Evolutionary conservation across 2,888 invertebrate genomes (phyloP).

Genomic region (Blomia tropicalis): DNA sequence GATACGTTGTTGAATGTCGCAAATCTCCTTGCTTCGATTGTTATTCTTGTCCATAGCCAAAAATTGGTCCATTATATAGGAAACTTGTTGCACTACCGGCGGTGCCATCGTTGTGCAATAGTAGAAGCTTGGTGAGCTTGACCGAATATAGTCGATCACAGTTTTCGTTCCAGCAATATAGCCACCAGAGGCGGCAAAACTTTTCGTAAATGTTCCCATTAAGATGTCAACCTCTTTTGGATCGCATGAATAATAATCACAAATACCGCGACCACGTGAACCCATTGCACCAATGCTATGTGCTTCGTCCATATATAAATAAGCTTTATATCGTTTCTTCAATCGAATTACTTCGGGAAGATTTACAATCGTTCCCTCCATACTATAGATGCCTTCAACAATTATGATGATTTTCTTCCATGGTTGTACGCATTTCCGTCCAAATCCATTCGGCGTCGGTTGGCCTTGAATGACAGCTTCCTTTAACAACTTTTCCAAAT

Average conservation of each 20-base stretch:
- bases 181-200: conserved; percentile 42
- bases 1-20: conserved; percentile 39
- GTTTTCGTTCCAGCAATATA: conserved; percentile 44
- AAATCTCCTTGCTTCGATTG: background rate
- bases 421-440: conserved; percentile 7
- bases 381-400: conserved; percentile 41
- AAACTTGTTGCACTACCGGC: conserved; percentile 76
- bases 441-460: background rate
- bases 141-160: conserved; percentile 38
- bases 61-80: conserved; percentile 67
- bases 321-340: conserved; percentile 42
- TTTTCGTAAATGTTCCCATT: conserved; percentile 45
- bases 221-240: conserved; percentile 40
- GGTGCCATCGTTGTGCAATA: conserved; percentile 78
- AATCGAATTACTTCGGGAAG: conserved; percentile 39
- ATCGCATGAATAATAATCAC: conserved; percentile 41
- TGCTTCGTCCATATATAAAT: conserved; percentile 42
- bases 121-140: conserved; percentile 49
- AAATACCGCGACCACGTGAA: conserved; percentile 39
- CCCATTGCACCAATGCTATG: conserved; percentile 43
- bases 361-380: conserved; percentile 42
- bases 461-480: conserved; percentile 22
- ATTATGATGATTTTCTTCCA: conserved; percentile 27
- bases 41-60: conserved; percentile 32
- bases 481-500: conserved; percentile 22